Base-by-base conservation (phyloP, 2,888 invertebrate genomes). In the Ichneumoninae sp. region DNA sequence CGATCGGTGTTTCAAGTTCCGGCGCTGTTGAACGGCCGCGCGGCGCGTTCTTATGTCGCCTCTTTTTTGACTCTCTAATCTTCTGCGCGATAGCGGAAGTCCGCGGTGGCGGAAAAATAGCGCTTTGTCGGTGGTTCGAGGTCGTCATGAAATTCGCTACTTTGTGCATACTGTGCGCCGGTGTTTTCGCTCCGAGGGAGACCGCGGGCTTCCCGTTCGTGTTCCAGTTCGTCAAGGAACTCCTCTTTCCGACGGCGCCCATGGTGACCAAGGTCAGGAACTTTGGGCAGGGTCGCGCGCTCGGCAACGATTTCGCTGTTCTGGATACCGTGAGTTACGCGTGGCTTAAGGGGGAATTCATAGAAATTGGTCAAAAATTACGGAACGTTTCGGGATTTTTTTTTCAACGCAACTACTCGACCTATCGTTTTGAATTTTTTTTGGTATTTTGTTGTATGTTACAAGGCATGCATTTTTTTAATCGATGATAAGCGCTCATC, bases 241-340 rank as follows among this genome's bases (percentile, higher is more conserved):
- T 85, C 16, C 44, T 85, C 8, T 79, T 81, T 52, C 79, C 79
- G 50, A 66, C 68, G n/a, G 10, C 6, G 8, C 82, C 85, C 4
- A 57, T 16, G 26, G 33, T 82, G 30, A 85, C 26, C 5, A 79
- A 65, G 22, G 47, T 82, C 52, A 60, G 75, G 13, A 10, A 10
- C 19, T 19, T 68, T 40, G 71, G 60, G 4, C 44, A 36, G 13
- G 50, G 57, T 60, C 75, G 79, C 16, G 57, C 57, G 6, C 22
- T 75, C 40, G 50, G 52, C 3, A 52, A 75, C 16, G 70, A 47
- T 1, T 30, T 40, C 6, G 57, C 66, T 16, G 75, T 85, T 76
- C 40, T 79, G n/a, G 68, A 85, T 44, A 85, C 81, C 60, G 85
- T 85, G 71, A 85, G 85, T 33, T 33, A 10, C 2, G 30, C 30